Evolutionary conservation across 2,888 invertebrate genomes (phyloP).

Genomic region (Metopia argyrocephala): DNA sequence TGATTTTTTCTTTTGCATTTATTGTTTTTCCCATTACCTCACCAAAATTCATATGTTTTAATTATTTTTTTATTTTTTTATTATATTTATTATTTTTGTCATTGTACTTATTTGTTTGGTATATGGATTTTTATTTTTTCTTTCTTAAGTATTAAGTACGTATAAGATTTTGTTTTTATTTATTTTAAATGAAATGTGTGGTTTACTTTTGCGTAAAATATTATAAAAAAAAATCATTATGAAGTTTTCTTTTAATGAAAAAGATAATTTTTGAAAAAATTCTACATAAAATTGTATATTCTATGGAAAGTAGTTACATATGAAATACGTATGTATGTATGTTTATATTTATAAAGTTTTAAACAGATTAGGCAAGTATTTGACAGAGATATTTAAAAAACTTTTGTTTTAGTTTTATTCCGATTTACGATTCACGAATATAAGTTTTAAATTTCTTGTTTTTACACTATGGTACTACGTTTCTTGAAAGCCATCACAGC

Average conservation of each 20-base stretch:
- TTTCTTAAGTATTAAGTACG: conserved; percentile 23
- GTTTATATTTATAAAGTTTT: no score
- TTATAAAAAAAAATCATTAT: conserved; percentile 25
- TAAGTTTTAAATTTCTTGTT: no score
- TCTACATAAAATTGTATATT: no score
- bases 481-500: no score
- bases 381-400: no score
- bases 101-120: not conserved
- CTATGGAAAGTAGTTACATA: not conserved
- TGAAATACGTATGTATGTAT: no score
- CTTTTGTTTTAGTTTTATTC: no score
- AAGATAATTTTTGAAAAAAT: conserved; percentile 39
- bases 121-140: conserved; percentile 12
- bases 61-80: not conserved
- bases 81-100: not conserved
- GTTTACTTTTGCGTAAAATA: conserved; percentile 62
- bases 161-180: conserved; percentile 22
- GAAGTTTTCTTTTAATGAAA: conserved; percentile 10
- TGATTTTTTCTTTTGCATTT: conserved; percentile 20
- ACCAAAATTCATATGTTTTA: no score
- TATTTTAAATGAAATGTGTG: conserved; percentile 53
- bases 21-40: not conserved
- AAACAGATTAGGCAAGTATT: no score
- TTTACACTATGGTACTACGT: no score
- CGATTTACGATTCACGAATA: no score